Conservation (phyloP, 1,140 invertebrate genomes). For the Littorina saxatilis region DNA sequence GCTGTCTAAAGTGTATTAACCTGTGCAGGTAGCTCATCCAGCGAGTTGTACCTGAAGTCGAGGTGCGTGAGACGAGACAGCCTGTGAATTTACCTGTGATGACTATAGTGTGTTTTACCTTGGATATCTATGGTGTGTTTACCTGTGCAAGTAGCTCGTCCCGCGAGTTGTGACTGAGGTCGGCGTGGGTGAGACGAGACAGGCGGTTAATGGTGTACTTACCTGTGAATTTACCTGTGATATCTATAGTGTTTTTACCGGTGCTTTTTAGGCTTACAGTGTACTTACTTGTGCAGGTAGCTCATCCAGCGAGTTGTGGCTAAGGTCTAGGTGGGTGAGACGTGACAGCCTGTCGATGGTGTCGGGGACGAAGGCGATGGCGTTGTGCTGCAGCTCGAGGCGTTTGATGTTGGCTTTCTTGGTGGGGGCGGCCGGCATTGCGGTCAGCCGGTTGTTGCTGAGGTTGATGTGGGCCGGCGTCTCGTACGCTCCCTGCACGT, state of each 20-base stretch:
- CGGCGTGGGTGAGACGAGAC: conserved; percentile 64
- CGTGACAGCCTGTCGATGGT: conserved; percentile 66
- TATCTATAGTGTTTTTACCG: too few relatives aligned
- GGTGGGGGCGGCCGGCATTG: conserved; percentile 63
- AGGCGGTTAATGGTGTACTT: conserved; percentile 68
- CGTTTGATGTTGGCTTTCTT: conserved; percentile 72
- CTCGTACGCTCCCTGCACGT: conserved; percentile 65
- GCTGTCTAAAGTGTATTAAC: too few relatives aligned
- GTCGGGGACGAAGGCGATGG: conserved; percentile 65
- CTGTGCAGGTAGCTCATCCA: too few relatives aligned
- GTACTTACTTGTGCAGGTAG: conserved; percentile 58
- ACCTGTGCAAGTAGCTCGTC: conserved; percentile 67
- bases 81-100: too few relatives aligned
- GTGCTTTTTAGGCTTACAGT: too few relatives aligned
- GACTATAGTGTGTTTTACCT: too few relatives aligned
- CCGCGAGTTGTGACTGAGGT: conserved; percentile 69
- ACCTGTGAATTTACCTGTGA: too few relatives aligned
- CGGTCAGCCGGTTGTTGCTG: conserved; percentile 63
- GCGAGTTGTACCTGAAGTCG: too few relatives aligned
- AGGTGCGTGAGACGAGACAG: too few relatives aligned
- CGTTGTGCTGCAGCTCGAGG: conserved; percentile 69
- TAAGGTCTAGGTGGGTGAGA: conserved; percentile 68
- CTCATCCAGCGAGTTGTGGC: conserved; percentile 68
- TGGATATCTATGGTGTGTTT: too few relatives aligned
- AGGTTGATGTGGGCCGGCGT: conserved; percentile 63